Base-by-base conservation (phyloP, 1,140 invertebrate species). In the Nephotettix cincticeps region DNA sequence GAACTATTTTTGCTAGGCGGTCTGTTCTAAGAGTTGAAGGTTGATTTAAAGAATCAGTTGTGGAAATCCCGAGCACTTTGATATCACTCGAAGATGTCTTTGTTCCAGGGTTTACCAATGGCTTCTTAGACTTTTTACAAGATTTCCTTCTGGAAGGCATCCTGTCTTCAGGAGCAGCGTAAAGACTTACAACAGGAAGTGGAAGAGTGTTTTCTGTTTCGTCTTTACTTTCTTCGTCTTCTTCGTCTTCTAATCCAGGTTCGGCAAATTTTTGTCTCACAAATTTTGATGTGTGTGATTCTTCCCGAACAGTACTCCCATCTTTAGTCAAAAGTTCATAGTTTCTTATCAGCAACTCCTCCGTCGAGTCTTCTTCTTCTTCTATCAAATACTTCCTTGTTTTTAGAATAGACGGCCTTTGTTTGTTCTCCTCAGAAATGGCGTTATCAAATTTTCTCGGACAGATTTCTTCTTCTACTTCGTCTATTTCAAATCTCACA, bases 311-410 rank as follows among this genome's bases (percentile, higher is more conserved):
- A 2, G 28, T 21, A 3, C 13, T 25, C 9, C 64, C 40, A 40
- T 67, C 30, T 67, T 43, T 67, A 2, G 64, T 67, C 64, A 67
- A 43, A 13, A 67, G 21, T 17, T 40, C 64, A 43, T 67, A 67
- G 25, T 67, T 67, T 25, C 27, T 43, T n/a, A 43, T 67, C 19
- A 67, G 11, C 32, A 67, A 21, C 11, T 67, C 64, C 17, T 67
- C 64, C 17, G 64, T 67, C 17, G 64, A 67, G 27, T 67, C 64
- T 3, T 43, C 28, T 19, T 67, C 64, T 6, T 67, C 32, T 6
- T 61, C 56, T 27, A 27, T 4, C 21, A 61, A n/a, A 29, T 61
- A 25, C 28, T 28, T 61, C 9, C 4, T 11, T 11, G 4, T 61
- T 25, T 61, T 61, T 6, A 61, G n/a, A 27, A 61, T 61, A 14